Evolutionary conservation across 1,140 invertebrate genomes (phyloP), one percentile per base, ranked within the genome.

Genomic region (Berghia stephanieae): DNA sequence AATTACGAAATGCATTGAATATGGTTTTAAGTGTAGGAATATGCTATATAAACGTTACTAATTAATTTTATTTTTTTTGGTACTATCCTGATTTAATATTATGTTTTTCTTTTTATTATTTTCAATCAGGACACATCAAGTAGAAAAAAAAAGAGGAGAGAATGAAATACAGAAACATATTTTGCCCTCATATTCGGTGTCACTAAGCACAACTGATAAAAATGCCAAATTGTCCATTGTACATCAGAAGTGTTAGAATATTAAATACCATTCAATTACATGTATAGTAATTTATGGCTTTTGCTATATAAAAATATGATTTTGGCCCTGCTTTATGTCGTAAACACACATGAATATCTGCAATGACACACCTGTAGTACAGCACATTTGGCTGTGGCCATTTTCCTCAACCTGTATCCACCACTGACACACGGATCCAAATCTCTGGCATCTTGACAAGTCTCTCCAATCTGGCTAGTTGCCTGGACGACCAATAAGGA

Each of bases 371-470:
- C 87, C 80, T 83, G 84, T 21, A 88, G 72, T 42, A 88, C 78
- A 36, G 84, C 82, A 81, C 87, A 88, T 75, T 84, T 82, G 3
- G 81, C 78, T 66, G 79, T 80, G 43, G 86, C 86, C 40, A 81
- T 69, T 66, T 83, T 85, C 44, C 82, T 82, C 31, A 73, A 78
- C 31, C 82, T 55, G 72, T 83, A 85, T 3, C 83, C 82, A 38
- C 82, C 83, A 18, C 77, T 63, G 38, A 71, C 75, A 82, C 87
- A 88, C 0, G 87, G 86, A 66, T 88, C 83, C 55, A 83, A 49
- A 70, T 88, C 86, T 60, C 66, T 55, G 34, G 80, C 82, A 60
- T 87, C 86, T 44, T 44, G 46, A 82, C 85, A 88, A 5, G 36
- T 63, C 49, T 75, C 80, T 31, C 69, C 74, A 27, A 63, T 36